Conservation (phyloP, 2,113 vertebrate species). For the Heterocephalus glaber region DNA sequence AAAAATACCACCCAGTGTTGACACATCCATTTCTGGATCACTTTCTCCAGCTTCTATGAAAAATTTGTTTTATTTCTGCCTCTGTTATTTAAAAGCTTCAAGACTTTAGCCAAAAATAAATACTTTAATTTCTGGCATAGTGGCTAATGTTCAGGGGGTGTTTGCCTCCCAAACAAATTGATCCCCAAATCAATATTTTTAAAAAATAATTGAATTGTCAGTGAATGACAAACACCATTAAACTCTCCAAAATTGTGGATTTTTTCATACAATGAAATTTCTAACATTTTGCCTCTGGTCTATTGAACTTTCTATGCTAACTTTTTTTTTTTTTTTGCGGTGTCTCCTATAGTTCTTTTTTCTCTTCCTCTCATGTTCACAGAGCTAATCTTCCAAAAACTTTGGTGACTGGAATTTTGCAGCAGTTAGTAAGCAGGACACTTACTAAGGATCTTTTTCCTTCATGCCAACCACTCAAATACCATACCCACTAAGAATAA, state of each 20-base stretch:
- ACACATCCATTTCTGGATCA: neutral
- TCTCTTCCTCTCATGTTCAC: neutral
- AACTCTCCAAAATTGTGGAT: neutral
- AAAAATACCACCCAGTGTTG: neutral
- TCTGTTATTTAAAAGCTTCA: neutral
- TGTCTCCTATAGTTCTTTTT: neutral
- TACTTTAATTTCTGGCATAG: neutral
- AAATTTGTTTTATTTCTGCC: slow-evolving; percentile 36
- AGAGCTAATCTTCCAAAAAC: neutral
- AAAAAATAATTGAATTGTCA: neutral
- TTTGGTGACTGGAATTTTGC: neutral
- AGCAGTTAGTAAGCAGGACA: neutral
- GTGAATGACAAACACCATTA: slow-evolving; percentile 41
- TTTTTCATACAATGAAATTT: neutral
- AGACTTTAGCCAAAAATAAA: slow-evolving; percentile 47
- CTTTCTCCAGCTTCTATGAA: neutral
- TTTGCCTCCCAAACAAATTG: neutral
- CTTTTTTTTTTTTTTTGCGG: neutral
- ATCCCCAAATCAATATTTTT: slow-evolving; percentile 33
- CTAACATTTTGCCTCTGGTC: neutral
- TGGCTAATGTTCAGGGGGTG: neutral
- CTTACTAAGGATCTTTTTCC: neutral
- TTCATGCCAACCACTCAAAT: neutral
- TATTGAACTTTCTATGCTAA: neutral
- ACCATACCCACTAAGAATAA: neutral